phyloP scores from a whole-genome alignment of 2,113 vertebrate genomes.

The Megaceryle maxima region DNA sequence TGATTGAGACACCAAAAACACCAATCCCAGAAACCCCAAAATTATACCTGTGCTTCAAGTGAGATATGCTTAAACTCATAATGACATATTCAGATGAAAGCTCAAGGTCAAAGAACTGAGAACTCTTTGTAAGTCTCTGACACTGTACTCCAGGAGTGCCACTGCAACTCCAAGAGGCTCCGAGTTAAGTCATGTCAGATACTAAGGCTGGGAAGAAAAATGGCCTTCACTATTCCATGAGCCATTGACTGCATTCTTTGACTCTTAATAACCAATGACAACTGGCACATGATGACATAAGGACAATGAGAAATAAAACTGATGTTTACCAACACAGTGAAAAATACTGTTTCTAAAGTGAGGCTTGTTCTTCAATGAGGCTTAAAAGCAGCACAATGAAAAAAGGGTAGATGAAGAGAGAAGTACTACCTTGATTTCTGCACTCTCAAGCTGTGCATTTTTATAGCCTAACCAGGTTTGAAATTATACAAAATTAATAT shows the following conservation, averaged over 20 bases:
- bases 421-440: neutral
- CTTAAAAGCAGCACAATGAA: neutral
- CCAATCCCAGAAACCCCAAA: neutral
- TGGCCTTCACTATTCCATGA: neutral
- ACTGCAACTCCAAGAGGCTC: neutral
- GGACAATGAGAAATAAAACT: neutral
- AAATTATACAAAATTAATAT: neutral
- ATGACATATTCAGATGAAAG: neutral
- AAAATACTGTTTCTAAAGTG: neutral
- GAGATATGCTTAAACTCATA: neutral
- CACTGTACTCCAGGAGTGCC: neutral
- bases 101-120: neutral
- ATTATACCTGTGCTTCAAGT: neutral
- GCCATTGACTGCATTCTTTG: constrained; percentile 13
- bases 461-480: neutral
- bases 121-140: neutral
- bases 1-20: neutral
- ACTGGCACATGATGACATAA: neutral
- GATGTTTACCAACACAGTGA: neutral
- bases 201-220: neutral
- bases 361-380: neutral
- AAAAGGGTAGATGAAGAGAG: neutral
- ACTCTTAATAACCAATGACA: neutral
- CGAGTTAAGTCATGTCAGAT: neutral
- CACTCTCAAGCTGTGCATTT: neutral